A percentile compares a stretch with the other conserved stretches of the same genome.
Conservation (phyloP, 64 coral and sea anemone species). For the Montipora cactus region DNA sequence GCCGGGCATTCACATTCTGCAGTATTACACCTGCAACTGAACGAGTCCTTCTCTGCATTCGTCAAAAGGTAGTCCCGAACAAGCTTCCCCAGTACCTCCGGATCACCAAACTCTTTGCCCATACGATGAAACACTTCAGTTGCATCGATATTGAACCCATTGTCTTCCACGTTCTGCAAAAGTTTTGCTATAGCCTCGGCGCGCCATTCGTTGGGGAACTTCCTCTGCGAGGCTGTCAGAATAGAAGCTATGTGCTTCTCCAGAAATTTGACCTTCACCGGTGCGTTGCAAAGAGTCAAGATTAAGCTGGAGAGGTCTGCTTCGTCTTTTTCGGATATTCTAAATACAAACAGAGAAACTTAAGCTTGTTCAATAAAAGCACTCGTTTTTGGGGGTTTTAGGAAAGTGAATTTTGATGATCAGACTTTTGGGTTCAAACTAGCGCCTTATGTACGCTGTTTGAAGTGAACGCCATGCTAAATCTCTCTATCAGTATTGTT, state of each 20-base stretch:
- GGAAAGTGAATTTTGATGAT: too few species aligned
- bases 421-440: too few species aligned
- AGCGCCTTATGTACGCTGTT: too few species aligned
- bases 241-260: slow-evolving; percentile 77
- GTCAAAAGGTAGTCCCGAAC: slow-evolving; percentile 80
- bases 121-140: slow-evolving; percentile 80
- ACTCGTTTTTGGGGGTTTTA: too few species aligned
- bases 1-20: slow-evolving; percentile 91
- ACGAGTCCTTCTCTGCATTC: slow-evolving; percentile 88
- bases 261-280: slow-evolving; percentile 59
- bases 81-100: slow-evolving; percentile 76
- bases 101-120: slow-evolving; percentile 74
- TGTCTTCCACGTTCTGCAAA: slow-evolving; percentile 81
- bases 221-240: slow-evolving; percentile 56
- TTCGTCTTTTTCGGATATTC: slow-evolving; percentile 69
- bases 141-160: slow-evolving; percentile 87
- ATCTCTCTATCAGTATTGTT: too few species aligned
- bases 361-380: not conserved
- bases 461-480: too few species aligned
- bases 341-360: not conserved
- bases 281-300: slow-evolving; percentile 87
- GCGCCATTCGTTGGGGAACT: slow-evolving; percentile 60
- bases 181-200: slow-evolving; percentile 70
- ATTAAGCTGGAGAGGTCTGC: slow-evolving; percentile 76
- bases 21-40: slow-evolving; percentile 92